Evolutionary conservation across 2,888 invertebrate genomes (phyloP).

Genomic region (Lasioglossum calceatum): DNA sequence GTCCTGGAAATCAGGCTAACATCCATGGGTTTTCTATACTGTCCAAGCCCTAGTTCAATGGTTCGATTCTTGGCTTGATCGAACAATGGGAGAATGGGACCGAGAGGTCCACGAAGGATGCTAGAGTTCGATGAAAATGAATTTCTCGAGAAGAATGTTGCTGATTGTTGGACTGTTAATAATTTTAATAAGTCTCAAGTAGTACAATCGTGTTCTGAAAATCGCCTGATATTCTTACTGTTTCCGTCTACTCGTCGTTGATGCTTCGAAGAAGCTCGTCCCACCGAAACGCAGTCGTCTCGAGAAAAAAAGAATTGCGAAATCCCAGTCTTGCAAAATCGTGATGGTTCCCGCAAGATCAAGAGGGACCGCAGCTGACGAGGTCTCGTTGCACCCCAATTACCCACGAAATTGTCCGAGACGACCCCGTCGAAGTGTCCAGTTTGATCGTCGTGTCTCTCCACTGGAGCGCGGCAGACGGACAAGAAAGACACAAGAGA

Average conservation of each 20-base stretch:
- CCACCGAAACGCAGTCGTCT: not conserved
- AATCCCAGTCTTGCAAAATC: not conserved
- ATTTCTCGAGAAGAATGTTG: too few relatives aligned
- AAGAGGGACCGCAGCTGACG: not conserved
- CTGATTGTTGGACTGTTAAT: too few relatives aligned
- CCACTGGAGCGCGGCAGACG: not conserved
- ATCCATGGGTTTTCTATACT: not conserved
- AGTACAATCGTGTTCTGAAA: too few relatives aligned
- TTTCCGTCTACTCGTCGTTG: too few relatives aligned
- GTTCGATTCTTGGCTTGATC: not conserved
- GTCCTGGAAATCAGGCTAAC: not conserved
- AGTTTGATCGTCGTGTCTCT: not conserved
- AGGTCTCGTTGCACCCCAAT: conserved; percentile 9
- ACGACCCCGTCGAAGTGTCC: conserved; percentile 7
- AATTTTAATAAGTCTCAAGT: too few relatives aligned
- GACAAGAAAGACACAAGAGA: not conserved
- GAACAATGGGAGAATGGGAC: not conserved
- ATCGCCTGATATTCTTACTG: too few relatives aligned
- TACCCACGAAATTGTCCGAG: not conserved
- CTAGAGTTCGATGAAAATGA: not conserved
- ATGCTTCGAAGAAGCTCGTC: not conserved
- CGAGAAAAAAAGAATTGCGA: not conserved
- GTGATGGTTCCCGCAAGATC: not conserved
- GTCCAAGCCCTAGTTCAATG: not conserved
- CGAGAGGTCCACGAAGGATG: not conserved